phyloP scores from a whole-genome alignment of 2,113 vertebrate species.

The Shinisaurus crocodilurus region DNA sequence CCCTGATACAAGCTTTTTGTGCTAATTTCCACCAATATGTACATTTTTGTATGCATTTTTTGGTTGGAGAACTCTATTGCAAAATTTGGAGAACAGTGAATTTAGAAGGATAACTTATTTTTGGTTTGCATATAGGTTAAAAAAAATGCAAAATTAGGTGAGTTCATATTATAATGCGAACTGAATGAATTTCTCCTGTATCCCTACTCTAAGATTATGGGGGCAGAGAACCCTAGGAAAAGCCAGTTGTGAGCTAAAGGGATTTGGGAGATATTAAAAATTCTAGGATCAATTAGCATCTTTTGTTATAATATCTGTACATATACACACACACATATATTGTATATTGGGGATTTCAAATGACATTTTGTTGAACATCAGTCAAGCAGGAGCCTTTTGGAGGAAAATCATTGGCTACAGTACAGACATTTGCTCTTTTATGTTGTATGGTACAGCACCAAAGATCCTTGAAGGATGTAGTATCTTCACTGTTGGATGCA shows the following conservation, averaged over 20 bases:
- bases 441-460: background rate
- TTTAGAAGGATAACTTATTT: too few species aligned
- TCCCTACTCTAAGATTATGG: background rate
- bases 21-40: too few species aligned
- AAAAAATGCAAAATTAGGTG: too few species aligned
- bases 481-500: slow-evolving; percentile 23
- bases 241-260: background rate
- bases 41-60: too few species aligned
- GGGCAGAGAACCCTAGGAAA: background rate
- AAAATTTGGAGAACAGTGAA: too few species aligned
- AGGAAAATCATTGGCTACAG: background rate
- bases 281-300: background rate
- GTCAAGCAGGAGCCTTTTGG: background rate
- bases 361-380: background rate
- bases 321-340: background rate
- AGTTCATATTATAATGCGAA: too few species aligned
- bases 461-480: slow-evolving; percentile 8
- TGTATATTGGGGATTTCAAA: background rate
- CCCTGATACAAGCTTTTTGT: too few species aligned
- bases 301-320: background rate
- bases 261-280: background rate
- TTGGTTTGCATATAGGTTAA: too few species aligned
- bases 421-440: background rate
- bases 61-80: too few species aligned
- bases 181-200: too few species aligned